A percentile compares a stretch with the other conserved stretches of the same genome.
Conservation (phyloP, 2,113 vertebrate genomes). For the Chinchilla lanigera region DNA sequence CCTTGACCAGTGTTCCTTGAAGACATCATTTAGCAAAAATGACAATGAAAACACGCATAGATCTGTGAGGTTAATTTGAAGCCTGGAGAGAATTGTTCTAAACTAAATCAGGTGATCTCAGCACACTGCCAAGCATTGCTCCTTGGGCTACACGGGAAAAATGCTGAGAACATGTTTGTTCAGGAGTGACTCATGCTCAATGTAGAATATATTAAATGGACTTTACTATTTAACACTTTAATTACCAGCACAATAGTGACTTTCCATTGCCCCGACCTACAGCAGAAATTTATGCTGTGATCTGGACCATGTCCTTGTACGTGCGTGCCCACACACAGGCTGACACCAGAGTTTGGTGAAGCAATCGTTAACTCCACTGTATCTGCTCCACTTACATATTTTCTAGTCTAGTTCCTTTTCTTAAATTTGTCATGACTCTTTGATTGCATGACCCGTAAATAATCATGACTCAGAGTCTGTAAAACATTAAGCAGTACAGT, state of each 20-base stretch:
- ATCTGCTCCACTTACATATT: neutral
- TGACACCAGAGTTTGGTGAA: neutral
- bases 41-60: neutral
- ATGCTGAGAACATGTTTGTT: neutral
- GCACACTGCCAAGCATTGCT: neutral
- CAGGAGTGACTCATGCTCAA: neutral
- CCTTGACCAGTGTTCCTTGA: neutral
- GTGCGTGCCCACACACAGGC: neutral
- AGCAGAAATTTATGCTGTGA: neutral
- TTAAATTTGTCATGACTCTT: neutral
- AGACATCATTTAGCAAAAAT: constrained; percentile 21
- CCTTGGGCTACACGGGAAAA: neutral
- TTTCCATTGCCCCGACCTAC: neutral
- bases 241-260: neutral
- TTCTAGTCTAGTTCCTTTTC: neutral
- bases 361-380: neutral
- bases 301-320: neutral
- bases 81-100: neutral
- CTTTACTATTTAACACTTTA: neutral
- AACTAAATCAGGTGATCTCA: neutral
- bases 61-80: neutral
- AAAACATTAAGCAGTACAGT: neutral
- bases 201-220: neutral
- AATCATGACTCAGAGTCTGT: neutral
- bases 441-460: neutral